These are phyloP conservation scores for Synodontis membranacea DNA, from an alignment of 2,113 vertebrate genomes.

Conservation along the genomic window DNA sequence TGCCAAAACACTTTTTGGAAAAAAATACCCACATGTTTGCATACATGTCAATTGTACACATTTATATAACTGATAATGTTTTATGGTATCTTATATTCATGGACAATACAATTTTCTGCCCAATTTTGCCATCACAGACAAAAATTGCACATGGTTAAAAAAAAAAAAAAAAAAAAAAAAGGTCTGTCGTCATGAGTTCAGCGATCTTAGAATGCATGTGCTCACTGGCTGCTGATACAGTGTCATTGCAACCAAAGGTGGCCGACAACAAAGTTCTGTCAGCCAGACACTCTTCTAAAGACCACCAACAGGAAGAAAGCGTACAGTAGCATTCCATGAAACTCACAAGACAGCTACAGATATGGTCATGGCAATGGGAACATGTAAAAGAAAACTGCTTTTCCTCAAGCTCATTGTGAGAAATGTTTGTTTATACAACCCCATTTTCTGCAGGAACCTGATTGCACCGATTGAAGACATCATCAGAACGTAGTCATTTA, in stretches of 20 bases:
- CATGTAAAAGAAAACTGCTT: not conserved
- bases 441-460: not conserved
- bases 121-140: too few species aligned
- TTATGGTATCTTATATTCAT: too few species aligned
- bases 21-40: not conserved
- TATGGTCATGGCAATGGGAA: not conserved
- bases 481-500: not conserved
- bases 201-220: not conserved
- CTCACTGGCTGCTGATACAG: not conserved
- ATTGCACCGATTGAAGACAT: not conserved
- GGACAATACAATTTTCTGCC: too few species aligned
- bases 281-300: not conserved
- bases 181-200: too few species aligned
- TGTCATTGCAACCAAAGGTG: not conserved
- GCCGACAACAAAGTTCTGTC: not conserved
- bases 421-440: not conserved
- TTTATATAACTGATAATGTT: not conserved
- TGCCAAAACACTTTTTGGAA: not conserved
- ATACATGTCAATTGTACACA: not conserved
- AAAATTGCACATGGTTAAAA: too few species aligned
- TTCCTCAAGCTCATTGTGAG: not conserved
- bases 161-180: too few species aligned
- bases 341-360: not conserved
- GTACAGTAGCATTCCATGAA: not conserved
- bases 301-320: not conserved